Evolutionary conservation across 2,113 vertebrate genomes (phyloP).

Genomic region (Mola mola): DNA sequence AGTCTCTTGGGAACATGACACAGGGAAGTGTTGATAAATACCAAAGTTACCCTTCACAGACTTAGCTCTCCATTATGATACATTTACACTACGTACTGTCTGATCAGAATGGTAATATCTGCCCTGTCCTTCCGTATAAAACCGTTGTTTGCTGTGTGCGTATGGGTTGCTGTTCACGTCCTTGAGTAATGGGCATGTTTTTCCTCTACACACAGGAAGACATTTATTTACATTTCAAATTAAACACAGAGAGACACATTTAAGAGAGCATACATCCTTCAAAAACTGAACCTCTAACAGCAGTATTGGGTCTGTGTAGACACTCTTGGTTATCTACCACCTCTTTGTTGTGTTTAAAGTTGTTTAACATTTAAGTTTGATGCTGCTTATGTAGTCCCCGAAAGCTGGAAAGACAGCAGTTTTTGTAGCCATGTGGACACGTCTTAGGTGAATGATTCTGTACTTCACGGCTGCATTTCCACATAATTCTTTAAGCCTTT

Average conservation of each 20-base stretch:
- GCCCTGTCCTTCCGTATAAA: background rate
- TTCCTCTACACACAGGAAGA: background rate
- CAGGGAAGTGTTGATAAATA: background rate
- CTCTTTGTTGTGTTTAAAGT: background rate
- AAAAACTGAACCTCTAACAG: background rate
- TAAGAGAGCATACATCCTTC: background rate
- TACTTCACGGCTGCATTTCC: conserved; percentile 37
- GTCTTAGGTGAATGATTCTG: conserved; percentile 44
- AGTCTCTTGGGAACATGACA: background rate
- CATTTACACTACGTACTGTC: background rate
- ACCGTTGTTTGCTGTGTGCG: background rate
- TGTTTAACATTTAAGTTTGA: conserved; percentile 18
- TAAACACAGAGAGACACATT: conserved; percentile 1
- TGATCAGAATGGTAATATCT: background rate
- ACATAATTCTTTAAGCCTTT: conserved; percentile 40
- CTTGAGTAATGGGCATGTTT: background rate
- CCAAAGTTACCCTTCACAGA: background rate
- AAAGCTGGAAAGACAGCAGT: conserved; percentile 19
- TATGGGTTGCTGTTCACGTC: conserved; percentile 8
- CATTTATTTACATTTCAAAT: background rate
- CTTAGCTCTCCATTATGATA: conserved; percentile 7
- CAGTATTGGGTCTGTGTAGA: background rate
- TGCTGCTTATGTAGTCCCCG: conserved; percentile 1
- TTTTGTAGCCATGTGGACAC: conserved; percentile 42
- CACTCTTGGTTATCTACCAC: background rate